A percentile compares a stretch with the other conserved stretches of the same genome.
phyloP scores from a whole-genome alignment of 2,888 invertebrate species.

The Drosophila siamana region DNA sequence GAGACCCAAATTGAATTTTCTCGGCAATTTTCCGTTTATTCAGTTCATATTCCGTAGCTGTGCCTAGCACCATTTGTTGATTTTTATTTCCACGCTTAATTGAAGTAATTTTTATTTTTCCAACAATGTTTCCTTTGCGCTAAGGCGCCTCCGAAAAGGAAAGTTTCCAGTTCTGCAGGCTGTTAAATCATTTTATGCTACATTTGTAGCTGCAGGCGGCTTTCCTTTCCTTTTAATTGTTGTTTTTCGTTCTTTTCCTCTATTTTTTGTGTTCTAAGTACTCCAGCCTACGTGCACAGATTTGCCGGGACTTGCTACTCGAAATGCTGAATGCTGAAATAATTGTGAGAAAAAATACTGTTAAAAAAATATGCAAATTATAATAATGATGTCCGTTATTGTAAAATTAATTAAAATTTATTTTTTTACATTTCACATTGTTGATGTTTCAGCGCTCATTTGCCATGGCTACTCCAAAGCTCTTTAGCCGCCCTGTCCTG shows the following conservation, averaged over 20 bases:
- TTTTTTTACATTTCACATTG: slow-evolving; percentile 38
- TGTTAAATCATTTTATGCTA: slow-evolving; percentile 49
- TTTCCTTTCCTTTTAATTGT: slow-evolving; percentile 38
- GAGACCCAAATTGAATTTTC: slow-evolving; percentile 20
- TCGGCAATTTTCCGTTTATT: slow-evolving; percentile 2
- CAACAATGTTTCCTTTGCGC: slow-evolving; percentile 19
- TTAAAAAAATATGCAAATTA: slow-evolving; percentile 48
- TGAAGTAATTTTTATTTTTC: slow-evolving; percentile 50
- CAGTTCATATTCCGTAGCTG: slow-evolving; percentile 12
- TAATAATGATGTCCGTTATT: slow-evolving; percentile 64
- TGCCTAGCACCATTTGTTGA: slow-evolving; percentile 47
- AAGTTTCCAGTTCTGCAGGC: slow-evolving; percentile 23
- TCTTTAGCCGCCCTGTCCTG: background rate
- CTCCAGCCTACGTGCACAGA: slow-evolving; percentile 42
- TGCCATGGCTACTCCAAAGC: slow-evolving; percentile 30
- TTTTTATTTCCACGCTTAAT: slow-evolving; percentile 47
- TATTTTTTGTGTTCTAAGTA: background rate
- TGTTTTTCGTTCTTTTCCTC: slow-evolving; percentile 18
- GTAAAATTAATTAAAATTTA: slow-evolving; percentile 70
- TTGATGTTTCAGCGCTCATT: slow-evolving; percentile 19
- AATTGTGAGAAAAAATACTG: slow-evolving; percentile 45
- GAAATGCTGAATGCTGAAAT: slow-evolving; percentile 62
- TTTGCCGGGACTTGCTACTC: slow-evolving; percentile 50
- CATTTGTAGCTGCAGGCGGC: slow-evolving; percentile 34
- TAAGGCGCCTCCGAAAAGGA: slow-evolving; percentile 14